Conservation (phyloP, 2,888 invertebrate species). For the Sarcophaga variegata region DNA sequence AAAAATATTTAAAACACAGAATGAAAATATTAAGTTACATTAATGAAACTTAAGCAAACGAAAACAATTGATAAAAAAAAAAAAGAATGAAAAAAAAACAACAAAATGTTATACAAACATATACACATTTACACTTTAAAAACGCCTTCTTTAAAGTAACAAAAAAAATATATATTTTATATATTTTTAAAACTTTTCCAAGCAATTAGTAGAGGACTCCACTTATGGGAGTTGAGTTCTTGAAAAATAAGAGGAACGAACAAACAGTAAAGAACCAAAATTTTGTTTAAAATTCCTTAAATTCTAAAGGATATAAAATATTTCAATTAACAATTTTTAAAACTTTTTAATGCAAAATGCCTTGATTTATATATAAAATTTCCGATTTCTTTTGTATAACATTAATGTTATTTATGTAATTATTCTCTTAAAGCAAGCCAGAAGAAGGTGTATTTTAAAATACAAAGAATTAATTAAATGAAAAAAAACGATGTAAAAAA, state of each 20-base stretch:
- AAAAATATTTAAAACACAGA: constrained; percentile 38
- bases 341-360: too few relatives aligned
- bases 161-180: neutral
- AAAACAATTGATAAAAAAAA: constrained; percentile 59
- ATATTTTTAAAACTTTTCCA: too few relatives aligned
- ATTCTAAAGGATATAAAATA: too few relatives aligned
- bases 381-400: neutral
- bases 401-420: constrained; percentile 6
- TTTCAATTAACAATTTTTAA: too few relatives aligned
- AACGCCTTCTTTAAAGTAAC: neutral
- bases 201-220: too few relatives aligned
- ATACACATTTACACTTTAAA: neutral
- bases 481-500: constrained; percentile 62
- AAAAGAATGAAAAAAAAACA: constrained; percentile 48
- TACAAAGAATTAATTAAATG: constrained; percentile 55
- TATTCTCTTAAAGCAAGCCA: constrained; percentile 4
- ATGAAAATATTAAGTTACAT: constrained; percentile 57
- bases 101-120: constrained; percentile 25
- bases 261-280: too few relatives aligned
- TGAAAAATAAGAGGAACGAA: too few relatives aligned
- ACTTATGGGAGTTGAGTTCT: too few relatives aligned
- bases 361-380: too few relatives aligned
- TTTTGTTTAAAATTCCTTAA: too few relatives aligned
- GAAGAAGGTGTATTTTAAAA: constrained; percentile 67
- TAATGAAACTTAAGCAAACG: constrained; percentile 56